Evolutionary conservation across 2,888 invertebrate genomes (phyloP).

Genomic region (Subacronicta megacephala): DNA sequence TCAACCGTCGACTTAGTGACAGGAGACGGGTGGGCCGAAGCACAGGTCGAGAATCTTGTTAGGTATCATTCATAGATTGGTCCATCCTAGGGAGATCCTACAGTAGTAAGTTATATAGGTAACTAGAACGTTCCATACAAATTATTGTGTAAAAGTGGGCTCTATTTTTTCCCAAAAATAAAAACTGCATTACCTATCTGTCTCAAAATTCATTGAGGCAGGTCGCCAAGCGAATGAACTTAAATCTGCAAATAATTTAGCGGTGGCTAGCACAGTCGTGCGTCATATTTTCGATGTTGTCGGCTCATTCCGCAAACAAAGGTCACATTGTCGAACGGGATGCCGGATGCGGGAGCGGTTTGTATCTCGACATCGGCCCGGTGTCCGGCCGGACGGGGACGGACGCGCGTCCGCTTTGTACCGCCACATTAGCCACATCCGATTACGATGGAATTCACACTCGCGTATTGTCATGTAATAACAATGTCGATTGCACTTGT

Average conservation of each 20-base stretch:
- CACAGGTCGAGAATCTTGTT: no score
- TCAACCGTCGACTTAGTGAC: no score
- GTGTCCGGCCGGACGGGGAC: constrained; percentile 66
- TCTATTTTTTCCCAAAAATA: no score
- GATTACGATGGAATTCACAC: constrained; percentile 78
- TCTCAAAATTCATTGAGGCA: constrained; percentile 38
- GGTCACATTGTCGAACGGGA: constrained; percentile 63
- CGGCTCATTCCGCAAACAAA: constrained; percentile 64
- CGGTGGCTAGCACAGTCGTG: constrained; percentile 19
- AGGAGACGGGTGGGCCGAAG: no score
- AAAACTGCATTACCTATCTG: constrained; percentile 19
- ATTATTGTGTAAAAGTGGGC: constrained; percentile 5
- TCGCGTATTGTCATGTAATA: constrained; percentile 61
- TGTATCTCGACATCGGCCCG: constrained; percentile 64
- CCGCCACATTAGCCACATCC: constrained; percentile 74
- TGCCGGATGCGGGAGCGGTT: constrained; percentile 66
- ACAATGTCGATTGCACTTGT: constrained; percentile 50
- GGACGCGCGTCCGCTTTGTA: constrained; percentile 77
- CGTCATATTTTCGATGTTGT: constrained; percentile 45
- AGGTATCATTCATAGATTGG: no score
- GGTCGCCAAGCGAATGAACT: constrained; percentile 43
- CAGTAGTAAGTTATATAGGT: no score
- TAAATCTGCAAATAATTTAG: constrained; percentile 35
- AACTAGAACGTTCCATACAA: no score
- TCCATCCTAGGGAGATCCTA: no score